Conservation (phyloP, 1,140 invertebrate species). For the Macrobrachium nipponense region DNA sequence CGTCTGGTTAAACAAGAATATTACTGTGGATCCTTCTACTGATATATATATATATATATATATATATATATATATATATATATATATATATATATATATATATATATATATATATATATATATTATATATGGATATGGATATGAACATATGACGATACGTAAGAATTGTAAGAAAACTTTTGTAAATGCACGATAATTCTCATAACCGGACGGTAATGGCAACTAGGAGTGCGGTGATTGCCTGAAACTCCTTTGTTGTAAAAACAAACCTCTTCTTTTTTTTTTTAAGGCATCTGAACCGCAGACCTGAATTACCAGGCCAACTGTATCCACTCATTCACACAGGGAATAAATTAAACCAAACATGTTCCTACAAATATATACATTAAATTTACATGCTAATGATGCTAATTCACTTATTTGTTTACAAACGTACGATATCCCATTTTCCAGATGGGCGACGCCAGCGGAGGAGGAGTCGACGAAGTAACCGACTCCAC, state of each 20-base stretch:
- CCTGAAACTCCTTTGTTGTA: too few relatives aligned
- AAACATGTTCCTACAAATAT: too few relatives aligned
- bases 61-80: constrained; percentile 20
- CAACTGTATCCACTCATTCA: too few relatives aligned
- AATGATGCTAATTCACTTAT: too few relatives aligned
- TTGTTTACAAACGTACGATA: not conserved
- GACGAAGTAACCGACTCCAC: not conserved
- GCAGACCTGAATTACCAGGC: too few relatives aligned
- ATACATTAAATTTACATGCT: too few relatives aligned
- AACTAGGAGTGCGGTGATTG: not conserved
- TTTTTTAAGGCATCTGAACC: too few relatives aligned
- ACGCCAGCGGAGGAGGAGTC: not conserved
- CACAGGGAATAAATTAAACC: too few relatives aligned
- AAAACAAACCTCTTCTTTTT: too few relatives aligned
- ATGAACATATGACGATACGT: not conserved
- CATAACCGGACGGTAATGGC: not conserved
- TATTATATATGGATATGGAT: not conserved
- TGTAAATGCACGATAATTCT: not conserved
- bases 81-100: not conserved
- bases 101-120: constrained; percentile 10
- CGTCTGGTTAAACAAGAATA: too few relatives aligned
- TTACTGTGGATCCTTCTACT: too few relatives aligned
- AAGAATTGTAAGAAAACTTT: too few relatives aligned
- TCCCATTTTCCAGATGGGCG: not conserved
- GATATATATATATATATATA: constrained; percentile 16